Evolutionary conservation across 2,113 vertebrate species (phyloP), one percentile per base, ranked within the genome.

Genomic region (Nannobrachium achirus): DNA sequence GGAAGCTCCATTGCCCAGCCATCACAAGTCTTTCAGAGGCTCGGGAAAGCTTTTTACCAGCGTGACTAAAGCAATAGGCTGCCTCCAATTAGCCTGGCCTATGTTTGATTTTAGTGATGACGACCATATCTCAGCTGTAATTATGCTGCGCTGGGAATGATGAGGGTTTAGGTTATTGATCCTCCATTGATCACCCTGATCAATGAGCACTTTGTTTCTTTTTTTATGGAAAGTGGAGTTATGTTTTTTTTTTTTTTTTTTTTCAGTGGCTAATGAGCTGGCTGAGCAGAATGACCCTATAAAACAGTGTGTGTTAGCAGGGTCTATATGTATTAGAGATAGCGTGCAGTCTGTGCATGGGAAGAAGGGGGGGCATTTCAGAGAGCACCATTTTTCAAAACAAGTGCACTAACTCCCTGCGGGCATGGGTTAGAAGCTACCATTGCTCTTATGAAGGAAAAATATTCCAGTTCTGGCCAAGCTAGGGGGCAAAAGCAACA

Each of bases 131-230:
- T 93, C 90, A 86, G 87, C 86, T 78, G 88, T 90, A 93, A 93
- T 92, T 93, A 92, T 69, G 84, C 84, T 74, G 72, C 74, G 69
- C 84, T 91, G 83, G 87, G 87, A 92, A 92, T 91, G 90, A 94
- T 92, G 91, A 93, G 82, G 87, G 86, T 90, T 92, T 92, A 91
- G 86, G 83, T 89, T 92, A 93, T 93, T 89, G 92, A 94, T 93
- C 86, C 46, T 44, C 45, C 59, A 92, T 93, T 84, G 93, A 93
- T 91, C 75, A 25, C 1, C 16, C 69, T 91, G 91, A 93, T 93
- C 92, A 89, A 93, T 93, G 90, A 89, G 79, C 83, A 88, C 88
- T 93, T 93, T 91, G 89, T 88, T 91, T 89, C 85, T 71, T 75
- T 86, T 89, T 90, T 83, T 85, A 90, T 89, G 77, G 84, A 91